Percentiles rank a stretch among this genome's conserved stretches.
Evolutionary conservation across 1,140 invertebrate species (phyloP).

Genomic region (Helicoverpa armigera): DNA sequence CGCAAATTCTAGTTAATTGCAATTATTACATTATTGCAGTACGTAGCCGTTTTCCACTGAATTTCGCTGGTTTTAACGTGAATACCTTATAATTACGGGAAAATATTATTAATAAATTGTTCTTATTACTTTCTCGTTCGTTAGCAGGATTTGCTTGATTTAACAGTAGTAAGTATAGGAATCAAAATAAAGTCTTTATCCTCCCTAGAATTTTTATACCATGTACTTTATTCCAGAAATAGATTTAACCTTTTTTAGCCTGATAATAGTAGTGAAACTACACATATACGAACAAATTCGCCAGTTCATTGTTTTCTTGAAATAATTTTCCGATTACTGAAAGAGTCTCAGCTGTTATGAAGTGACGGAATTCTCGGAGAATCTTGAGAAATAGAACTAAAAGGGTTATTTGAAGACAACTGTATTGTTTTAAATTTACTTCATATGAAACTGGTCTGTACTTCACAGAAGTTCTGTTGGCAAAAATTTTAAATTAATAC

Average conservation of each 20-base stretch:
- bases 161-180: too few relatives aligned
- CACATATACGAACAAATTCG: not conserved
- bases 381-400: not conserved
- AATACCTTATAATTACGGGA: not conserved
- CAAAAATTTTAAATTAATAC: too few relatives aligned
- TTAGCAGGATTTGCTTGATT: too few relatives aligned
- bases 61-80: not conserved
- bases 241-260: too few relatives aligned
- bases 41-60: not conserved
- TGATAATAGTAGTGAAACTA: not conserved
- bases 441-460: not conserved
- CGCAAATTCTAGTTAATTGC: constrained; percentile 8
- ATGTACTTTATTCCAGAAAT: too few relatives aligned
- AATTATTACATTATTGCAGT: constrained; percentile 13
- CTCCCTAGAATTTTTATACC: too few relatives aligned
- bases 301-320: not conserved
- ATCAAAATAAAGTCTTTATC: too few relatives aligned
- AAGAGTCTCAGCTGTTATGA: constrained; percentile 18
- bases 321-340: not conserved
- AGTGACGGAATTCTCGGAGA: not conserved
- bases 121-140: too few relatives aligned
- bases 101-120: too few relatives aligned
- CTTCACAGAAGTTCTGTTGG: not conserved
- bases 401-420: constrained; percentile 2
- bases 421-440: not conserved